Evolutionary conservation across 2,797 vertebrate genomes (phyloP), one percentile per base, ranked within the genome.

Genomic region (Poeciliopsis presidionis): DNA sequence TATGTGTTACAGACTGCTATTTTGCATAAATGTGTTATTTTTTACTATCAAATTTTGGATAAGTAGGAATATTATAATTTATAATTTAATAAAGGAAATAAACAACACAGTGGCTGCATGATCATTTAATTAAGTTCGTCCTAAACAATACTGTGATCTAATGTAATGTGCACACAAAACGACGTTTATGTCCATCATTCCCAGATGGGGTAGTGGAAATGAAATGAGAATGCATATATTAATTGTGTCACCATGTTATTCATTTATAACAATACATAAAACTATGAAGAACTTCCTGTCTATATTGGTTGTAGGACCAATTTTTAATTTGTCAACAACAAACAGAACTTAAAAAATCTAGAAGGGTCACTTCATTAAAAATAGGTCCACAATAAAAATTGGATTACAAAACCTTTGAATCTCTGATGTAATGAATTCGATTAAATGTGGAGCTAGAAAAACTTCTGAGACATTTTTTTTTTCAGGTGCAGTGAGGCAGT

Each of bases 401-500:
- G 8, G 7, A 20, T 39, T 65, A 22, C 61, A 22, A 39, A 18
- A 39, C 9, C 18, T 39, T 36, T 36, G 18, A 22, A 9, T 25
- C 3, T 5, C 33, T 22, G 3, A 65, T 39, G 33, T 22, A 20
- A 65, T 65, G 18, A 65, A 65, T 9, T 39, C 7, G 61, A 3
- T 20, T 18, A 65, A 18, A 39, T 22, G 36, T 22, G 18, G 61
- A 65, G 16, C 30, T 36, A 20, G 61, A 67, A 41, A 41, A 25
- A 67, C 13, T 18, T 67, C 47, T n/a, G 72, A 41, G 49, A 28
- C 7, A 13, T 25, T n/a, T 13, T 16, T 51, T 87, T 88, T 86
- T 51, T 57, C 81, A 83, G 82, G 86, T 71, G 85, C 88, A 86
- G 67, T 55, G 92, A 94, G 76, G 88, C 88, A 39, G 86, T 83